Evolutionary conservation across 1,140 invertebrate species (phyloP).

Genomic region (Trichomalopsis sarcophagae): DNA sequence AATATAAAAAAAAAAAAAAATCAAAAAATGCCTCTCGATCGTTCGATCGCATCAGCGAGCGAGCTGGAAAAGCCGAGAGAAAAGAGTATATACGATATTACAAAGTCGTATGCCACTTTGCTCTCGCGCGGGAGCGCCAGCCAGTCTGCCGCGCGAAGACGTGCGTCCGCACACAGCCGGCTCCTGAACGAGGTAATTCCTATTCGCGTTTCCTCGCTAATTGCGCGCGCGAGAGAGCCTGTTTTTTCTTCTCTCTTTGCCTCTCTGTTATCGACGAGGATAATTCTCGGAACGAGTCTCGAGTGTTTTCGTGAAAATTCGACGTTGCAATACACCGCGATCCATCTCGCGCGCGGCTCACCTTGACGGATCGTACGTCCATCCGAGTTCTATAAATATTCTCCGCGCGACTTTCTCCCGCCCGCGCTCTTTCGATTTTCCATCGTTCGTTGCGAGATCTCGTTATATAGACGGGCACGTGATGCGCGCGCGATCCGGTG

Average conservation of each 20-base stretch:
- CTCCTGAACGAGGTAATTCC: not conserved
- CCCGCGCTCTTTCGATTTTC: not conserved
- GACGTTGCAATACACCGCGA: no score
- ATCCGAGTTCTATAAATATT: constrained; percentile 6
- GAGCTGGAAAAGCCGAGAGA: not conserved
- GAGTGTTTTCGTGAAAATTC: no score
- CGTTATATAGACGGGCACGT: not conserved
- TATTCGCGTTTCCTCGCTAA: constrained; percentile 25
- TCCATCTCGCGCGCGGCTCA: not conserved
- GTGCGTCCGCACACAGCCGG: not conserved
- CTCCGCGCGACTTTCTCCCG: not conserved
- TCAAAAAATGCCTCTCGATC: not conserved
- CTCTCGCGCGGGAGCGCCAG: not conserved
- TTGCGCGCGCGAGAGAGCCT: not conserved
- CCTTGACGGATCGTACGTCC: constrained; percentile 16
- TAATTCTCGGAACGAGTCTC: not conserved
- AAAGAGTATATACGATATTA: not conserved
- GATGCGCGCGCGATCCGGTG: not conserved
- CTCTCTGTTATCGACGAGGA: not conserved
- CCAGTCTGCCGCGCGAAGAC: not conserved
- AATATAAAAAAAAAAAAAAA: no score
- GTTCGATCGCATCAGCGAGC: not conserved
- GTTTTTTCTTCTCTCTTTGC: not conserved
- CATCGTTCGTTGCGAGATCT: not conserved
- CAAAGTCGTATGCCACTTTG: not conserved